Evolutionary conservation across 2,797 vertebrate genomes (phyloP), one percentile per base, ranked within the genome.

Genomic region (Melanotaenia boesemani): DNA sequence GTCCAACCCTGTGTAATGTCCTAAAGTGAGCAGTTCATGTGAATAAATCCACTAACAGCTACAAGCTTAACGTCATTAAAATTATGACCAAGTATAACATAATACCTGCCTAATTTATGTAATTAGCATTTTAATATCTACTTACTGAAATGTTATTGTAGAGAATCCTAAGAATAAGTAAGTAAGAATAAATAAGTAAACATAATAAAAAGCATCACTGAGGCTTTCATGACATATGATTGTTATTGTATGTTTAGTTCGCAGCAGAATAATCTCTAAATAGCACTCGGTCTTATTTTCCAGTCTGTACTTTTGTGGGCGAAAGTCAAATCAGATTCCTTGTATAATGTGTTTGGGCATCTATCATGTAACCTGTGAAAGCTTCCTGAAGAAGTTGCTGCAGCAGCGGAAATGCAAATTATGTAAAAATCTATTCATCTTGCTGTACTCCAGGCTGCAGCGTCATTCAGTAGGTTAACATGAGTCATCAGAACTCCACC

Each of bases 401-500:
- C 52, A n/a, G 18, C 34, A 39, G 64, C 44, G 37, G 70, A 72
- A 67, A 80, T 77, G 77, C 68, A 72, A 54, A 79, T 79, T 46
- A 74, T 7, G 55, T 55, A 76, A 67, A 63, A 65, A 24, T 36
- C n/a, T 26, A 30, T 78, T 77, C 66, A 57, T 61, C 36, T 34
- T 0, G 1, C 52, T 22, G 59, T 52, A 13, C 69, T 41, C 6
- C 28, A 15, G 59, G 50, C 84, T 70, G 59, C 70, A 26, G 57
- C 37, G 75, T 52, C 64, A 37, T 67, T 64, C 69, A 66, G 74
- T 0, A 55, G 78, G 70, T 87, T 77, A 77, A 41, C 80, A 37
- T 78, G 82, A 83, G 48, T 88, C 87, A 88, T 81, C 87, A 48
- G 46, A 67, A 59, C 69, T 65, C 44, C 6, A 58, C 66, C 12